Base-by-base conservation (phyloP, 2,113 vertebrate genomes). In the Acinonyx jubatus region DNA sequence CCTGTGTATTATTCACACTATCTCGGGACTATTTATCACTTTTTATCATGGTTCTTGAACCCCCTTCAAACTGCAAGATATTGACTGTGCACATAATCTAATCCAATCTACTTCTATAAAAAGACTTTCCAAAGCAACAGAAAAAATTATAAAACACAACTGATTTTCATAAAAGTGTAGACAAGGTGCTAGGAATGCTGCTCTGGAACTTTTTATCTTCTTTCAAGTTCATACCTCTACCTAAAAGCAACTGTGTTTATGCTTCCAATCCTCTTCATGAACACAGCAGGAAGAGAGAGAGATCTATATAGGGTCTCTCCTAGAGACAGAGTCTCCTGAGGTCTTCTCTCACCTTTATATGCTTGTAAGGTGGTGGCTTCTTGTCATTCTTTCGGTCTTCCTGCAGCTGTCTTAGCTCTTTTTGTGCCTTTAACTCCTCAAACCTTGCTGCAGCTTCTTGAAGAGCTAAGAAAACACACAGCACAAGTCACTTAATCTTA, bases 321-420 rank as follows among this genome's bases (percentile, higher is more conserved):
- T 21, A 13, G 25, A 84, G 7, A 38, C 0, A 9, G 33, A 23
- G 27, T 27, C n/a, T 79, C 50, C 45, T 69, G 29, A 27, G 12
- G 36, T 71, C 45, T 94, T 68, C 87, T 78, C 98, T 99, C 98
- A 99, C 99, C 99, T 99, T 99, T 86, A 99, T 99, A 85, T 99
- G 99, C 98, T 99, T 99, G 98, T 99, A 99, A 2, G 99, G 99
- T 0, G 99, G 99, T 25, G 99, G 99, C 89, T 99, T 99, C 98
- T 99, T 99, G 98, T 99, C 99, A 2, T 99, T 99, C 98, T 99
- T 99, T 57, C 99, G 98, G 98, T 99, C 99, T 98, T 99, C 99
- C 88, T 99, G 99, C 41, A 99, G 99, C 98, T 99, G 99, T 76
- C 99, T 99, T 61, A 99, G 99, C 94, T 99, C 99, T 94, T 99